phyloP scores from a whole-genome alignment of 2,888 invertebrate species.

The Eretmocerus hayati region DNA sequence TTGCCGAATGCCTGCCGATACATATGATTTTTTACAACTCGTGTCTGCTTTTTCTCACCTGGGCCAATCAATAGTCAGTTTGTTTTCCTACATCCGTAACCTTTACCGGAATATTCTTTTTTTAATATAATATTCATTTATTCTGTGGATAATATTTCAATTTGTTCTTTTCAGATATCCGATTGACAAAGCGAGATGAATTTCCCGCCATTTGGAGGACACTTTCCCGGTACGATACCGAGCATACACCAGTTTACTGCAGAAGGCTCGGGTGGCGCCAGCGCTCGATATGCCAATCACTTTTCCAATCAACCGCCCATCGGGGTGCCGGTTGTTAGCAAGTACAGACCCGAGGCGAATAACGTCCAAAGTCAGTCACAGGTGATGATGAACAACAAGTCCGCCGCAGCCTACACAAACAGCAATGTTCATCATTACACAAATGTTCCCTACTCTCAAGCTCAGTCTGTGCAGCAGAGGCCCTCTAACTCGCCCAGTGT shows the following conservation, averaged over 20 bases:
- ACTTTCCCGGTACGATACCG: slow-evolving; percentile 69
- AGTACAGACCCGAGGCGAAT: slow-evolving; percentile 50
- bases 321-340: slow-evolving; percentile 55
- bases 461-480: slow-evolving; percentile 42
- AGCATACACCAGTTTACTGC: slow-evolving; percentile 79
- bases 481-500: slow-evolving; percentile 43
- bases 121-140: too few relatives aligned
- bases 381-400: slow-evolving; percentile 46
- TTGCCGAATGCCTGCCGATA: too few relatives aligned
- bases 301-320: slow-evolving; percentile 53
- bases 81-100: too few relatives aligned
- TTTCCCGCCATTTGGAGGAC: slow-evolving; percentile 78
- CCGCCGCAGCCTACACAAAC: slow-evolving; percentile 41
- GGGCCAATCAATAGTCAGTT: too few relatives aligned
- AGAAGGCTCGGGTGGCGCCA: slow-evolving; percentile 49
- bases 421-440: slow-evolving; percentile 45
- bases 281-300: slow-evolving; percentile 47
- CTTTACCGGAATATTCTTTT: too few relatives aligned
- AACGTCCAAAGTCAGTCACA: slow-evolving; percentile 43
- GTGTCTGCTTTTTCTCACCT: too few relatives aligned
- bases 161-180: slow-evolving; percentile 32
- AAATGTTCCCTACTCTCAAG: slow-evolving; percentile 43
- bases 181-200: slow-evolving; percentile 58
- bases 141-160: neutral
- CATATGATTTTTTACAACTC: too few relatives aligned